These are phyloP conservation scores for Pungitius pungitius DNA, from an alignment of 2,113 vertebrate genomes.

Conservation along the genomic window DNA sequence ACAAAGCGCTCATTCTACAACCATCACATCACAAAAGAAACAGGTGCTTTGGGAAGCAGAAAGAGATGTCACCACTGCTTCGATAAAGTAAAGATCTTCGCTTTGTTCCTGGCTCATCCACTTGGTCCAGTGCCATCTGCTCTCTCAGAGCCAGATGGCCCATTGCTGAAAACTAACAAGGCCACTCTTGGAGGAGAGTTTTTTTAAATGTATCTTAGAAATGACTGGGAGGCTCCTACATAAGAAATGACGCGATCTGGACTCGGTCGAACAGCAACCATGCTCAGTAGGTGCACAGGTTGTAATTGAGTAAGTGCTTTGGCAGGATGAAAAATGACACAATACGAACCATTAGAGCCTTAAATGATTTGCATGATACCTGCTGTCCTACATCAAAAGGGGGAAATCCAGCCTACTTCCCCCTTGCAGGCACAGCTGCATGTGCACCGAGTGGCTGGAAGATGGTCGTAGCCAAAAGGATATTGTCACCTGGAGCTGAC, in stretches of 20 bases:
- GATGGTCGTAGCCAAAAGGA: background rate
- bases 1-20: background rate
- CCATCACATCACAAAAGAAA: background rate
- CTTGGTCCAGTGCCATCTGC: background rate
- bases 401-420: background rate
- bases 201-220: background rate
- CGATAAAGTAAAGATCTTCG: background rate
- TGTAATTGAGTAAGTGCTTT: background rate
- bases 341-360: background rate
- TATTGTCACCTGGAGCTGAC: background rate
- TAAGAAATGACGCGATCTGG: background rate
- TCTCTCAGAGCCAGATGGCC: background rate
- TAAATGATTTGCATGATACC: background rate
- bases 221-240: background rate
- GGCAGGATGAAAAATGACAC: background rate
- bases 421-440: background rate
- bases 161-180: background rate
- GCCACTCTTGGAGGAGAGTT: background rate
- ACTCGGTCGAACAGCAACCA: background rate
- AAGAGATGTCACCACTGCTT: background rate
- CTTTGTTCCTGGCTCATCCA: background rate
- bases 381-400: background rate
- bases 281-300: background rate
- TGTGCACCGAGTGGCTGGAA: background rate
- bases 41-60: background rate